Percentiles rank a stretch among this genome's conserved stretches.
Evolutionary conservation across 2,113 vertebrate species (phyloP).

Genomic region (Vireo altiloquus): DNA sequence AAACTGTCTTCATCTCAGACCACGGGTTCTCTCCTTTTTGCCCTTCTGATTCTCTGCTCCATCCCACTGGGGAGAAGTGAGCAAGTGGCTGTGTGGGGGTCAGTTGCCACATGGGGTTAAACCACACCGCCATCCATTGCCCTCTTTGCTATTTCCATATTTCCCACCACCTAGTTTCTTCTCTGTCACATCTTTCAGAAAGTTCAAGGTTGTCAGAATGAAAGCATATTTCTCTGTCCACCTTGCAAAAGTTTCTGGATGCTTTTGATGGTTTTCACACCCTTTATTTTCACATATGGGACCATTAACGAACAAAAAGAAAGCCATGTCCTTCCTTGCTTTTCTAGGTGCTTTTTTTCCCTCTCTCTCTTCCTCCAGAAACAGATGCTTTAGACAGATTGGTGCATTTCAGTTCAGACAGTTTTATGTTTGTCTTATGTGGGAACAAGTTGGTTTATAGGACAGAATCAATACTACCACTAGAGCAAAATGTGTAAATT

Average conservation of each 20-base stretch:
- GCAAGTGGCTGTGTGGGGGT: accelerated
- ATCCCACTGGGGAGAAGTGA: neutral
- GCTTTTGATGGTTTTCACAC: slow-evolving; percentile 49
- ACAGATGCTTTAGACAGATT: neutral
- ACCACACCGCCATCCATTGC: accelerated
- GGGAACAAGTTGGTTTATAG: neutral
- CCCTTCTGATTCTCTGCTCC: neutral
- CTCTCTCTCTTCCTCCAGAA: neutral
- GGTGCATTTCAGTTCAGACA: neutral
- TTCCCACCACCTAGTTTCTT: neutral
- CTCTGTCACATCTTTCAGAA: neutral
- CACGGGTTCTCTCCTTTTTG: neutral
- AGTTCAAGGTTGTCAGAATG: slow-evolving; percentile 30
- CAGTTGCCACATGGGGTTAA: neutral
- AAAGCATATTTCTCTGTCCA: neutral
- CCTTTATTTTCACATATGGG: slow-evolving; percentile 24
- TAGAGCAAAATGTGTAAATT: slow-evolving; percentile 10
- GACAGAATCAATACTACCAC: neutral
- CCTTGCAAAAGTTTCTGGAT: neutral
- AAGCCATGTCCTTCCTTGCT: neutral
- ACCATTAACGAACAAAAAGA: slow-evolving; percentile 27
- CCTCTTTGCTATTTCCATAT: neutral
- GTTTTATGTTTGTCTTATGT: neutral
- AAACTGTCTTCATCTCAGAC: neutral
- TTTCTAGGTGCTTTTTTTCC: neutral